Conservation (phyloP, 2,113 vertebrate species). For the Oryzias javanicus region DNA sequence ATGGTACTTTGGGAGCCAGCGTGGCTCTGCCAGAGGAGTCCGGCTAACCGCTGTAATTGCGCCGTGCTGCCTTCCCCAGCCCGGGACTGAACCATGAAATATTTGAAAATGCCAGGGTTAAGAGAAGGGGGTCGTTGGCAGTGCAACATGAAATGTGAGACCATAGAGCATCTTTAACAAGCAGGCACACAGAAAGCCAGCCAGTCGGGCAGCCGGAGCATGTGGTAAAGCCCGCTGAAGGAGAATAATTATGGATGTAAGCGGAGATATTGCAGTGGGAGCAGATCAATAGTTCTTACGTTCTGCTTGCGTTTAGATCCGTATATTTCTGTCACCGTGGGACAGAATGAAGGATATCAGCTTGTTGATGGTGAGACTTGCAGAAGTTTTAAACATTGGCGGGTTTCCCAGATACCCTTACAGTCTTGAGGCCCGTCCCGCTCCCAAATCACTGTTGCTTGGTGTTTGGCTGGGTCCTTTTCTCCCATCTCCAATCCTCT, state of each 20-base stretch:
- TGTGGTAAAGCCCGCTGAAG: slow-evolving; percentile 51
- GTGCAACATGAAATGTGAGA: slow-evolving; percentile 62
- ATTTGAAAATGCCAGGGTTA: slow-evolving; percentile 70
- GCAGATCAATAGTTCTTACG: slow-evolving; percentile 68
- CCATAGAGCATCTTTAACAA: slow-evolving; percentile 66
- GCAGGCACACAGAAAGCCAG: slow-evolving; percentile 47
- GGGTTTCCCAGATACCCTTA: slow-evolving; percentile 56
- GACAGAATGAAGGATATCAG: slow-evolving; percentile 62
- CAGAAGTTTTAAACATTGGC: slow-evolving; percentile 53
- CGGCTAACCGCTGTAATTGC: slow-evolving; percentile 76
- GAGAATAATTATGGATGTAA: slow-evolving; percentile 72
- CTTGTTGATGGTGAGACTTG: slow-evolving; percentile 56
- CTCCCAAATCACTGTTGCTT: slow-evolving; percentile 53
- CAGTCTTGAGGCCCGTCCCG: slow-evolving; percentile 35
- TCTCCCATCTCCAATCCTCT: slow-evolving; percentile 54
- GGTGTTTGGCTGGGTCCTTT: slow-evolving; percentile 40
- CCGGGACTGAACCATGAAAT: slow-evolving; percentile 72
- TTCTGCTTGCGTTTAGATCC: slow-evolving; percentile 57
- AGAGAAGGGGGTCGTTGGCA: slow-evolving; percentile 61
- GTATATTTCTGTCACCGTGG: slow-evolving; percentile 65
- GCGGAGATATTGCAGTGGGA: slow-evolving; percentile 67
- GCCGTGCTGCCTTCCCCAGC: slow-evolving; percentile 59
- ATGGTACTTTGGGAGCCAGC: slow-evolving; percentile 61
- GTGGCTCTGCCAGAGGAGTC: slow-evolving; percentile 65
- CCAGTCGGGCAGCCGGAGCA: slow-evolving; percentile 37